Percentiles rank a stretch among this genome's conserved stretches.
Evolutionary conservation across 2,888 invertebrate genomes (phyloP).

Genomic region (Macrosiphum euphorbiae): DNA sequence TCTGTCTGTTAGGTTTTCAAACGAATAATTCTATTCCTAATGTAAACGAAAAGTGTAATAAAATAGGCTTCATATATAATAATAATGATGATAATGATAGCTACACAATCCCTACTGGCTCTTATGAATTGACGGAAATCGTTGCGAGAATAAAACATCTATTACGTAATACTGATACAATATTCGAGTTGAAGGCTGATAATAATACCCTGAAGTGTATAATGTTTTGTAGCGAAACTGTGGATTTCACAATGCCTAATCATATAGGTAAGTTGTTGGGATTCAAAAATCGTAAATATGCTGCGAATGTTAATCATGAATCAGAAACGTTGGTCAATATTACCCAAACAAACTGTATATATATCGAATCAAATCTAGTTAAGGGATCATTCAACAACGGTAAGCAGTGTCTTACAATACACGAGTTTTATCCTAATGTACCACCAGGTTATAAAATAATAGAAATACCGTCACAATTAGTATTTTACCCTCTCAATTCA

Average conservation of each 20-base stretch:
- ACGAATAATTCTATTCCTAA: constrained; percentile 52
- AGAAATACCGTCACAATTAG: constrained; percentile 69
- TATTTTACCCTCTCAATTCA: constrained; percentile 69
- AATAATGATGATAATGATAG: no score
- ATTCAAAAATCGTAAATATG: constrained; percentile 66
- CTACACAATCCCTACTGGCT: constrained; percentile 13
- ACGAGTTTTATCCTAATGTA: constrained; percentile 68
- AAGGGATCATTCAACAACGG: constrained; percentile 68
- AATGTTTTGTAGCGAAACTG: not conserved
- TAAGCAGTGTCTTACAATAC: constrained; percentile 67
- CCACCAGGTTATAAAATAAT: constrained; percentile 69
- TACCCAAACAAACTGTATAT: constrained; percentile 3
- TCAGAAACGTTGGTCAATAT: constrained; percentile 31
- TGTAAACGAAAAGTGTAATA: not conserved
- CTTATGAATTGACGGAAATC: not conserved
- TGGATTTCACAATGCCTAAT: constrained; percentile 53
- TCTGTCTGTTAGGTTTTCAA: not conserved
- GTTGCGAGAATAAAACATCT: not conserved
- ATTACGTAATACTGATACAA: constrained; percentile 67
- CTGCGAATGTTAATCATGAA: not conserved
- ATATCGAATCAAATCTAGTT: constrained; percentile 62
- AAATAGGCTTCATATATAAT: not conserved
- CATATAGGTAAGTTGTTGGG: not conserved
- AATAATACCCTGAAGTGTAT: not conserved
- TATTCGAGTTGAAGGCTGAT: constrained; percentile 61